These are phyloP conservation scores for Mechanitis mazaeus DNA, from an alignment of 2,888 invertebrate species.

Conservation along the genomic window DNA sequence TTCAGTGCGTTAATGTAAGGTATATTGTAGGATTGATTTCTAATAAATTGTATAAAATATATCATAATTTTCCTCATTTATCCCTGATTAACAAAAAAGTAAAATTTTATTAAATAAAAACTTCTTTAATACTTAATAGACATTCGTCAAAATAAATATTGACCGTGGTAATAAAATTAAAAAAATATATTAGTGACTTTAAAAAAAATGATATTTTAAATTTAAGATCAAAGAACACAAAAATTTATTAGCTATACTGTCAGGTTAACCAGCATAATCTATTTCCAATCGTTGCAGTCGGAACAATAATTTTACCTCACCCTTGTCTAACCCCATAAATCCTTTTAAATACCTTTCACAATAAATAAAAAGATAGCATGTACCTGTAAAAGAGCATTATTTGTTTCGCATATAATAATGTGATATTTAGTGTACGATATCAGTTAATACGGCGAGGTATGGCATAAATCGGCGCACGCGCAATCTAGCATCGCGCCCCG, in stretches of 20 bases:
- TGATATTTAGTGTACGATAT: conserved; percentile 75
- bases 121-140: too few relatives aligned
- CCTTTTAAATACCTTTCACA: conserved; percentile 53
- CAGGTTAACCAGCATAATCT: conserved; percentile 7
- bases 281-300: background rate
- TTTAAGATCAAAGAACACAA: background rate
- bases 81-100: too few relatives aligned
- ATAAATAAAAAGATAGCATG: conserved; percentile 54
- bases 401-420: conserved; percentile 74
- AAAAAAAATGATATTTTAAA: background rate
- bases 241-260: background rate
- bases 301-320: conserved; percentile 17
- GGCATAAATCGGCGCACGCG: conserved; percentile 68
- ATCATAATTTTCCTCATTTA: too few relatives aligned
- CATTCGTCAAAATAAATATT: too few relatives aligned
- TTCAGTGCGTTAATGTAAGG: too few relatives aligned
- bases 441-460: conserved; percentile 70
- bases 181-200: too few relatives aligned
- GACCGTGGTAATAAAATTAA: too few relatives aligned
- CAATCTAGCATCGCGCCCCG: conserved; percentile 69
- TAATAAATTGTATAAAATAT: too few relatives aligned
- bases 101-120: too few relatives aligned
- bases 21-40: too few relatives aligned
- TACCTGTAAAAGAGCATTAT: conserved; percentile 59
- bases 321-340: conserved; percentile 27